Evolutionary conservation across 2,113 vertebrate genomes (phyloP).

Genomic region (Seriola dumerili): DNA sequence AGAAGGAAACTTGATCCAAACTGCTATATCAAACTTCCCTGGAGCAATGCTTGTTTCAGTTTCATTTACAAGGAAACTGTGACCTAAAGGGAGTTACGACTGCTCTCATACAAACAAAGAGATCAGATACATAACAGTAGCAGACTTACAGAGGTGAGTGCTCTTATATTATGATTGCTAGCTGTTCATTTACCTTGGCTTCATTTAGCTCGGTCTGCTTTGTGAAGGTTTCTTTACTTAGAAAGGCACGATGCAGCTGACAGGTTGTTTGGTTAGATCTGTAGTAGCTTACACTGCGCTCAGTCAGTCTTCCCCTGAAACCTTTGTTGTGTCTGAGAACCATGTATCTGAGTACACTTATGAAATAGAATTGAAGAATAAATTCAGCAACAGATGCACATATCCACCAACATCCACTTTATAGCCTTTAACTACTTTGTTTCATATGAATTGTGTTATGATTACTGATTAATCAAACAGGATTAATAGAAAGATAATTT

Average conservation of each 20-base stretch:
- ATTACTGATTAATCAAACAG: too few species aligned
- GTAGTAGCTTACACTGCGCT: not conserved
- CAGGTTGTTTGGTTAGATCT: not conserved
- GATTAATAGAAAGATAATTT: too few species aligned
- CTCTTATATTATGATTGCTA: not conserved
- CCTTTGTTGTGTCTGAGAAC: too few species aligned
- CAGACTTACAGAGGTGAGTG: slow-evolving; percentile 14
- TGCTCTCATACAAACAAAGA: not conserved
- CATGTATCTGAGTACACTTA: too few species aligned
- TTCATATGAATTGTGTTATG: too few species aligned
- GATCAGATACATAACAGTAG: not conserved
- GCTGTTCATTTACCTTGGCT: not conserved
- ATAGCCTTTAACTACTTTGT: too few species aligned
- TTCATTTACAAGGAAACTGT: slow-evolving; percentile 18
- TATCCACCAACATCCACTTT: too few species aligned
- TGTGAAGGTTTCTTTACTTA: not conserved
- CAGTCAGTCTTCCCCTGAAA: too few species aligned
- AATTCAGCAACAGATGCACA: too few species aligned
- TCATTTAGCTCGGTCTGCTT: not conserved
- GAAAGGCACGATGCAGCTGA: not conserved
- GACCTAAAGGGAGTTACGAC: not conserved
- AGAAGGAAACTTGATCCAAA: not conserved
- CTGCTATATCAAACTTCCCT: not conserved
- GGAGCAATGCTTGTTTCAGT: not conserved
- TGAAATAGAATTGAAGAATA: too few species aligned